Conservation (phyloP, 2,888 invertebrate genomes). For the Chirona hameri region DNA sequence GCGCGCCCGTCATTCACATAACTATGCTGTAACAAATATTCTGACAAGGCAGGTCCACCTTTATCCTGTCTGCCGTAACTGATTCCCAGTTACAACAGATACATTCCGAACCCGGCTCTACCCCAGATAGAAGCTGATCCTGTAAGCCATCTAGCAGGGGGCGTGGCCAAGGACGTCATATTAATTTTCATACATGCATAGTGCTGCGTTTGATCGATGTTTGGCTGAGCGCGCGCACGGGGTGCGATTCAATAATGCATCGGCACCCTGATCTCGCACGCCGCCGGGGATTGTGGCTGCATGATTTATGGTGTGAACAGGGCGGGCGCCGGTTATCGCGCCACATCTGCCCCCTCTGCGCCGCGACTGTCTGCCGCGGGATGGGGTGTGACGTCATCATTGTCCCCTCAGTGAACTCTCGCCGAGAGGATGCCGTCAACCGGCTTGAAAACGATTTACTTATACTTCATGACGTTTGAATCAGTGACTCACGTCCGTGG, state of each 20-base stretch:
- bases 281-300: background rate
- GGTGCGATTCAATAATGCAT: background rate
- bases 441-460: no score
- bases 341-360: background rate
- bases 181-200: background rate
- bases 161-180: background rate
- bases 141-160: background rate
- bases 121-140: background rate
- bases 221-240: background rate
- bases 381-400: background rate
- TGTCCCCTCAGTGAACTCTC: no score
- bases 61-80: no score
- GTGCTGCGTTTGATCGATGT: background rate
- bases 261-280: background rate
- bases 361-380: background rate
- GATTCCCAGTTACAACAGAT: no score
- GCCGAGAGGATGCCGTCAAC: no score
- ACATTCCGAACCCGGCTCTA: no score
- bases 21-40: no score
- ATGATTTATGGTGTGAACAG: conserved; percentile 1
- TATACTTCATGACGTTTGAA: no score
- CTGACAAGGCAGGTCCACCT: no score
- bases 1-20: no score
- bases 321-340: background rate
- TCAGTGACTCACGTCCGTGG: no score